A percentile compares a stretch with the other conserved stretches of the same genome.
Evolutionary conservation across 30 jellyfish, hydroid and myxozoan species (phyloP).

Genomic region (Cassiopea andromeda): DNA sequence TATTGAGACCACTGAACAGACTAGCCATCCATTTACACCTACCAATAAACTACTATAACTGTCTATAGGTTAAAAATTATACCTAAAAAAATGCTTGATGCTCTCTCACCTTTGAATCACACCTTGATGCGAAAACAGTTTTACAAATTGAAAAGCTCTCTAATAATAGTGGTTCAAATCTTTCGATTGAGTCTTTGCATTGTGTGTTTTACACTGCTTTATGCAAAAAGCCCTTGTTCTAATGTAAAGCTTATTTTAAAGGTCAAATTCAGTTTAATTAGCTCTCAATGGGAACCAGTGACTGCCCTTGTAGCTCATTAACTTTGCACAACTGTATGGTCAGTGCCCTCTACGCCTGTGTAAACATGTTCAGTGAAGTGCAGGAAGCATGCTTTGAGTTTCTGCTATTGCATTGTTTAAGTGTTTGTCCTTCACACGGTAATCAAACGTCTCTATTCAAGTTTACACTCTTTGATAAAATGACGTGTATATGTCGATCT

Average conservation of each 20-base stretch:
- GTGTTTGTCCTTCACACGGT: not conserved
- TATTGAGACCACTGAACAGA: not conserved
- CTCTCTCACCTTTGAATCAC: not conserved
- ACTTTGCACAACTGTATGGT: slow-evolving; percentile 32
- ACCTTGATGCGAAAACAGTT: not conserved
- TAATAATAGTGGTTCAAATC: too few species aligned
- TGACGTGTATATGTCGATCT: slow-evolving; percentile 4
- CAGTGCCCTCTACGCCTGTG: slow-evolving; percentile 50
- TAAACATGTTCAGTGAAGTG: slow-evolving; percentile 33
- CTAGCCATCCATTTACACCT: slow-evolving; percentile 10
- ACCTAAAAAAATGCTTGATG: not conserved
- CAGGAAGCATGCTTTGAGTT: not conserved
- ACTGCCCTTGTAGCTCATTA: slow-evolving; percentile 25
- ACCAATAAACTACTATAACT: not conserved
- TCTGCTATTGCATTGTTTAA: not conserved
- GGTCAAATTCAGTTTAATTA: not conserved
- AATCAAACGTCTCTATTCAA: not conserved
- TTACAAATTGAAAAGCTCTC: not conserved
- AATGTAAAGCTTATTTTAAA: not conserved
- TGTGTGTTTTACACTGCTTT: not conserved
- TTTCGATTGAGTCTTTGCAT: not conserved
- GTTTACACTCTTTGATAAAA: not conserved
- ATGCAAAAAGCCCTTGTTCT: not conserved
- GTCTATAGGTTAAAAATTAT: not conserved
- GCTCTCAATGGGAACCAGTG: slow-evolving; percentile 23